Percentiles rank a stretch among this genome's conserved stretches.
Conservation (phyloP, 2,888 invertebrate species). For the Oscheius sp. region DNA sequence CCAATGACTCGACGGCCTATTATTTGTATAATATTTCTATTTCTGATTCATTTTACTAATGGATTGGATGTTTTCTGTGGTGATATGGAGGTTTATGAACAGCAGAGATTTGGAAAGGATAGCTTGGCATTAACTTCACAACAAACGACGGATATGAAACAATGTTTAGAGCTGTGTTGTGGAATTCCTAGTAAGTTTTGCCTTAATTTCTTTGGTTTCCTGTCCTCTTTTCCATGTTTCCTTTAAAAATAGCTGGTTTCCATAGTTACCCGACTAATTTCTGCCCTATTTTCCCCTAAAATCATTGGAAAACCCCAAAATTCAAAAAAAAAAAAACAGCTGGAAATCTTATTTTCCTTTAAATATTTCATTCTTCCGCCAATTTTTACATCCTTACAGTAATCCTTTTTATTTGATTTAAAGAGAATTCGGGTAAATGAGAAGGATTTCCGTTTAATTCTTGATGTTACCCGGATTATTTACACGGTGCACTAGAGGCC, state of each 20-base stretch:
- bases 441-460: no score
- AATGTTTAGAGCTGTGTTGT: conserved; percentile 65
- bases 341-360: no score
- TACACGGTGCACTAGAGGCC: no score
- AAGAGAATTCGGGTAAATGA: no score
- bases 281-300: no score
- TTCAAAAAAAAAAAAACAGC: no score
- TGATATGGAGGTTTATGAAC: conserved; percentile 59
- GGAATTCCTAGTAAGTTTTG: conserved; percentile 59
- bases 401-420: no score
- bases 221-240: background rate
- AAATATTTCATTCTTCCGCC: no score
- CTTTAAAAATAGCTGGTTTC: background rate
- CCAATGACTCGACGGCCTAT: background rate
- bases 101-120: conserved; percentile 61
- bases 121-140: conserved; percentile 57
- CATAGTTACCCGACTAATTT: no score
- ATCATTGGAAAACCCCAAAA: no score
- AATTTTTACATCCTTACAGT: no score
- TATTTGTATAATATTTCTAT: background rate
- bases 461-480: no score
- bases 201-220: background rate
- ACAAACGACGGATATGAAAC: conserved; percentile 60
- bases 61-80: conserved; percentile 66
- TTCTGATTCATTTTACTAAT: background rate